Base-by-base conservation (phyloP, 2,797 vertebrate genomes). In the Clarias fuscus region DNA sequence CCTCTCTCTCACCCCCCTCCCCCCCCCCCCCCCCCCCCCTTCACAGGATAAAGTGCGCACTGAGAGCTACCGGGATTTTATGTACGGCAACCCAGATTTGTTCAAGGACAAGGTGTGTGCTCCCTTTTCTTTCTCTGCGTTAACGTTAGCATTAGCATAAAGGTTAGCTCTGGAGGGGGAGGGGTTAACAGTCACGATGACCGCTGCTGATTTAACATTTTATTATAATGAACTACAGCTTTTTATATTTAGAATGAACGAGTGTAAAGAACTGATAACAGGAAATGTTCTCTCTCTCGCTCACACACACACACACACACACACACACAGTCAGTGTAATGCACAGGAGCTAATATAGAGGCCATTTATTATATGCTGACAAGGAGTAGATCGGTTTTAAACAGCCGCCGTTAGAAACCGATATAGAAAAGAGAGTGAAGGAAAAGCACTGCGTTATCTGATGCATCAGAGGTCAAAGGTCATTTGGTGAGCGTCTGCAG, bases 31-130 rank as follows among this genome's bases (percentile, higher is more conserved):
- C n/a, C 82, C 56, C 64, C 62, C 8, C 90, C 58, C 91, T 43
- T 88, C 67, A 30, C 90, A 99, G 98, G 98, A 99, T 90, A 96
- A 94, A 93, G 96, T 99, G n/a, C 96, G 98, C 68, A 99, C 97
- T 0, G 97, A 98, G 93, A 97, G 96, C 92, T 99, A 99, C 93
- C 93, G 97, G 8, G 95, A 99, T 93, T 99, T 99, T 94, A 96
- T 98, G 92, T 97, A 96, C 91, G 91, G 91, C 86, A 99, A 99
- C 91, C 91, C 95, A 2, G 97, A 98, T 7, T 93, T 98, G 91
- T 99, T 99, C 95, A 96, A 93, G 94, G 97, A 97, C 94, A 99
- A 99, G 97, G 98, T 99, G 91, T 95, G 96, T 88, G 75, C 72
- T 88, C 76, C 53, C 24, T 14, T 40, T 61, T 79, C 6, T 87